Percentiles rank a stretch among this genome's conserved stretches.
These are phyloP conservation scores for Drosophila heteroneura DNA, from an alignment of 2,888 invertebrate species.

Conservation along the genomic window DNA sequence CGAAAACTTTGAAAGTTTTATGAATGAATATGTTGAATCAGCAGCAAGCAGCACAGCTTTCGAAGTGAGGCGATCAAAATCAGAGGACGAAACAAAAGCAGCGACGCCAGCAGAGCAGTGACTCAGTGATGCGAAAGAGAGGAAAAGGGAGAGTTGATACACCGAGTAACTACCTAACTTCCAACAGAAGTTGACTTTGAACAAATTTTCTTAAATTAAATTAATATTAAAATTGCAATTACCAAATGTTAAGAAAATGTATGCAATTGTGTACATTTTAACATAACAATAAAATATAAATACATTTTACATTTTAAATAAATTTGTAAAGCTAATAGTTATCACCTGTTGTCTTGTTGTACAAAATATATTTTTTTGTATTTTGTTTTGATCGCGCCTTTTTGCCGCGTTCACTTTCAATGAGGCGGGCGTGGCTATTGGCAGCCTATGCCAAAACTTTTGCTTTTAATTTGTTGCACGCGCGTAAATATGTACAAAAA, in stretches of 20 bases:
- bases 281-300: background rate
- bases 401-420: conserved; percentile 15
- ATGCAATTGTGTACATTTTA: background rate
- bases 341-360: conserved; percentile 36
- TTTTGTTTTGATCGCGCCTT: conserved; percentile 65
- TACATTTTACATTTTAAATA: background rate
- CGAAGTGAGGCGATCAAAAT: conserved; percentile 7
- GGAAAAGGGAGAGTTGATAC: conserved; percentile 1
- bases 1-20: conserved; percentile 59
- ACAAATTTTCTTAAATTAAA: background rate
- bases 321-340: background rate
- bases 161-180: background rate
- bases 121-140: conserved; percentile 28
- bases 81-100: conserved; percentile 24
- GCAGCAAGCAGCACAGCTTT: background rate
- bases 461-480: conserved; percentile 11
- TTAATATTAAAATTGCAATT: background rate
- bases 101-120: conserved; percentile 13
- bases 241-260: background rate
- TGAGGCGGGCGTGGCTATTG: conserved; percentile 18
- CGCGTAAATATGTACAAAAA: background rate
- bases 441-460: conserved; percentile 15
- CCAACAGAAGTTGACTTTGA: background rate
- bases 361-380: conserved; percentile 34
- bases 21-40: conserved; percentile 53